A percentile compares a stretch with the other conserved stretches of the same genome.
Evolutionary conservation across 1,140 invertebrate genomes (phyloP).

Genomic region (silkworm (Bombyx mori)): DNA sequence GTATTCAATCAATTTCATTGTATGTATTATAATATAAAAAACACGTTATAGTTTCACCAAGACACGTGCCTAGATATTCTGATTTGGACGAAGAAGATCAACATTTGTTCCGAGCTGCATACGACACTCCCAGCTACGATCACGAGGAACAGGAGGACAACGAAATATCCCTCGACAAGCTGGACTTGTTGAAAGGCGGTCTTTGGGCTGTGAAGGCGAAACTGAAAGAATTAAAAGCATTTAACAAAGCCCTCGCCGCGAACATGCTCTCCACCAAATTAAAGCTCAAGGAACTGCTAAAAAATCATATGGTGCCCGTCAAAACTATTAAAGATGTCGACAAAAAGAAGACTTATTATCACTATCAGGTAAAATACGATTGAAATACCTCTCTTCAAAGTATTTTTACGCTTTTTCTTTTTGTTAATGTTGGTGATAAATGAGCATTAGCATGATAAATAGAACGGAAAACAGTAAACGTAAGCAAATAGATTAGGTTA

Average conservation of each 20-base stretch:
- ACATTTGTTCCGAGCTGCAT: constrained; percentile 41
- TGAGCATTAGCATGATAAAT: too few species aligned
- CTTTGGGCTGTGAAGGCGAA: constrained; percentile 54
- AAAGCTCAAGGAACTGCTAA: constrained; percentile 47
- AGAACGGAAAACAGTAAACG: too few species aligned
- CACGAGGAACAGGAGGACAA: constrained; percentile 32
- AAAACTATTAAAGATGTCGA: constrained; percentile 28
- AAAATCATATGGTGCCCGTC: constrained; percentile 22
- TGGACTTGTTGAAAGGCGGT: constrained; percentile 50
- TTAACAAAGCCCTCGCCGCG: constrained; percentile 49
- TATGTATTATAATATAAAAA: too few species aligned
- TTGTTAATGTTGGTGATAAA: too few species aligned
- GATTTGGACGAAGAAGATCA: constrained; percentile 54
- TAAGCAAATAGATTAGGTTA: too few species aligned
- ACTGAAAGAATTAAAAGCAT: constrained; percentile 48
- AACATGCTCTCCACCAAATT: constrained; percentile 49
- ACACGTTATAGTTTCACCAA: constrained; percentile 9
- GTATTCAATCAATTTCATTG: too few species aligned
- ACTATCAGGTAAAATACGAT: constrained; percentile 35
- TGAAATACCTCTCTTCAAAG: constrained; percentile 22
- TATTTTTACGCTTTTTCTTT: too few species aligned
- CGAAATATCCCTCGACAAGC: constrained; percentile 29
- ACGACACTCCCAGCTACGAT: constrained; percentile 46
- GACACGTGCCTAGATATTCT: constrained; percentile 30
- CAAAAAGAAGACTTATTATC: constrained; percentile 38